Conservation (phyloP, 2,113 vertebrate genomes). For the Ptychochromis oligacanthus region DNA sequence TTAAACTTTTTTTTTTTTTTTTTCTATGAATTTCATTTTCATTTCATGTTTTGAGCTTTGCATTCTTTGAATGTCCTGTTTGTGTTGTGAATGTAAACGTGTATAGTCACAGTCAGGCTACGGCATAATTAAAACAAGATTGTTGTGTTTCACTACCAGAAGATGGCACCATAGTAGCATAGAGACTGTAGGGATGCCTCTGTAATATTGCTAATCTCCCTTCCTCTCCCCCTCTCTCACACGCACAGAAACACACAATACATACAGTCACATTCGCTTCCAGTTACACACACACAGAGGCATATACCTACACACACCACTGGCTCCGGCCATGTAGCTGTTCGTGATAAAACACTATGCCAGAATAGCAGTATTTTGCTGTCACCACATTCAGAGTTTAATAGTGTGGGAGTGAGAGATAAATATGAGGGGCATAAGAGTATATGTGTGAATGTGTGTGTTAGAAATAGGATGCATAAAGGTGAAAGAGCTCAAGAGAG, state of each 20-base stretch:
- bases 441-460: not conserved
- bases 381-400: slow-evolving; percentile 7
- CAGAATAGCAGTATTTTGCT: not conserved
- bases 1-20: slow-evolving; percentile 53
- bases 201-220: slow-evolving; percentile 34
- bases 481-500: slow-evolving; percentile 42
- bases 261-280: not conserved
- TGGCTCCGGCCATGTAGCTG: not conserved
- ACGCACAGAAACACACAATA: slow-evolving; percentile 2
- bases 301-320: slow-evolving; percentile 5
- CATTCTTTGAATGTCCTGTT: not conserved
- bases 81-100: slow-evolving; percentile 8
- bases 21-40: not conserved
- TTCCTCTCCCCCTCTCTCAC: not conserved
- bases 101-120: not conserved
- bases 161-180: slow-evolving; percentile 75
- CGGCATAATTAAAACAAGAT: slow-evolving; percentile 2
- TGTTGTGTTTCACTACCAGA: slow-evolving; percentile 40
- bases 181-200: slow-evolving; percentile 1
- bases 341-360: slow-evolving; percentile 16
- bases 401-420: slow-evolving; percentile 7
- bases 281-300: not conserved
- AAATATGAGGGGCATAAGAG: slow-evolving; percentile 2
- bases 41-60: not conserved
- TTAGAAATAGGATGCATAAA: slow-evolving; percentile 8